Evolutionary conservation across 1,140 invertebrate species (phyloP), one percentile per base, ranked within the genome.

Genomic region (Proctacanthus coquilletti): DNA sequence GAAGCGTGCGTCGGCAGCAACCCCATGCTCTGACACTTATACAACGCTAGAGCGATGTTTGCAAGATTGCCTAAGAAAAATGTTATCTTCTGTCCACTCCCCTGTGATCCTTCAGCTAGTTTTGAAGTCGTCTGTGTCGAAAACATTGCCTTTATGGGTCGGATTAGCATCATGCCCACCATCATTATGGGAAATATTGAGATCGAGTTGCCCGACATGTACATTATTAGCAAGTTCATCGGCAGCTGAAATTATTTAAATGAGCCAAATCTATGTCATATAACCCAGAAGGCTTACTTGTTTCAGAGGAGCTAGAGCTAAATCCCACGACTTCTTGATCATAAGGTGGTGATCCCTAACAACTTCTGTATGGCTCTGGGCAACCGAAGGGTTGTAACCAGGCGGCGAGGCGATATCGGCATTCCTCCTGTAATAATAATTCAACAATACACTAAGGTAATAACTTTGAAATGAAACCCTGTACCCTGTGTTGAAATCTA

Each of bases 181-280:
- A 99, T 98, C 95, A 99, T 98, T n/a, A 99, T 98, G 2, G 95
- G 95, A 53, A 99, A 98, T 45, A 99, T 97, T 1, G 92, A 97
- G 51, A 98, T 97, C 1, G 93, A 94, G 63, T 92, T 97, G 23
- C 94, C 95, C 39, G 94, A 87, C 95, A 98, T 98, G 62, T 96
- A 98, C 88, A 98, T 95, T 32, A 98, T 93, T 52, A 98, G 95
- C 14, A 98, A 64, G 64, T 99, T 98, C 95, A 98, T 98, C 4
- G 95, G 94, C 21, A 98, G 53, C 57, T 60, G 15, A 14, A 44
- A 3, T 25, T 25, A 6, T 36, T 6, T 21, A 36, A 8, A 36
- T 21, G 5, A 34, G 17, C 10, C 8, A 4, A 18, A 6, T 21
- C 15, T 20, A n/a, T n/a, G 3, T 5, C 14, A 13, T 30, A 19